phyloP scores from a whole-genome alignment of 2,797 vertebrate genomes.

The Mormyrus hasselquistii region DNA sequence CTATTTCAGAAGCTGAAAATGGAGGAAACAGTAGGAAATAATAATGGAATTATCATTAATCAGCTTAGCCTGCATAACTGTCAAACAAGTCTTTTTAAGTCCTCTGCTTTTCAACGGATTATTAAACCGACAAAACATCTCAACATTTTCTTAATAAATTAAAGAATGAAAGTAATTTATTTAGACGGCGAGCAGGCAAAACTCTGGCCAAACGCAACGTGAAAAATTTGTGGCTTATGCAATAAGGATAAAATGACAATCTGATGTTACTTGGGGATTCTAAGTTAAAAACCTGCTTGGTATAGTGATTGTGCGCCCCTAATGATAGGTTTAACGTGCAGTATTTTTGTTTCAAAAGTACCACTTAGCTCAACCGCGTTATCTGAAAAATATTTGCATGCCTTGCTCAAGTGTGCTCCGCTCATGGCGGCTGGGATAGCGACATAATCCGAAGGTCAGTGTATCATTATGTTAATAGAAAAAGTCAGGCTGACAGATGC shows the following conservation, averaged over 20 bases:
- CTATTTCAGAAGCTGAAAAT: neutral
- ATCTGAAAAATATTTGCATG: neutral
- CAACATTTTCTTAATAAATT: neutral
- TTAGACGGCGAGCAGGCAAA: neutral
- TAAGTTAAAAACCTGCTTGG: neutral
- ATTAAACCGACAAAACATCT: constrained; percentile 10
- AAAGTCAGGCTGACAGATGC: neutral
- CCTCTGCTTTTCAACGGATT: constrained; percentile 11
- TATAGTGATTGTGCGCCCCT: neutral
- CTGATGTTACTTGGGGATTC: neutral
- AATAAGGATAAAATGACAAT: neutral
- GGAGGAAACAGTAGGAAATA: neutral
- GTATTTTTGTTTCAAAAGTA: neutral
- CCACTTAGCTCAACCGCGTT: neutral
- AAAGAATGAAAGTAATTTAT: constrained; percentile 13
- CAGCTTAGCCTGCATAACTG: constrained; percentile 21
- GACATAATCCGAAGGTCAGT: neutral
- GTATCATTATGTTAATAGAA: neutral
- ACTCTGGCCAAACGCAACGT: neutral
- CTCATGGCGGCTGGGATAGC: neutral
- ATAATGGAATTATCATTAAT: constrained; percentile 19
- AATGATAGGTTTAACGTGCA: neutral
- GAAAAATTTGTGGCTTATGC: neutral
- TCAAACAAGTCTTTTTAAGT: constrained; percentile 10
- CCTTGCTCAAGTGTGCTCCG: neutral